A percentile compares a stretch with the other conserved stretches of the same genome.
Evolutionary conservation across 2,797 vertebrate species (phyloP).

Genomic region (Erethizon dorsatum): DNA sequence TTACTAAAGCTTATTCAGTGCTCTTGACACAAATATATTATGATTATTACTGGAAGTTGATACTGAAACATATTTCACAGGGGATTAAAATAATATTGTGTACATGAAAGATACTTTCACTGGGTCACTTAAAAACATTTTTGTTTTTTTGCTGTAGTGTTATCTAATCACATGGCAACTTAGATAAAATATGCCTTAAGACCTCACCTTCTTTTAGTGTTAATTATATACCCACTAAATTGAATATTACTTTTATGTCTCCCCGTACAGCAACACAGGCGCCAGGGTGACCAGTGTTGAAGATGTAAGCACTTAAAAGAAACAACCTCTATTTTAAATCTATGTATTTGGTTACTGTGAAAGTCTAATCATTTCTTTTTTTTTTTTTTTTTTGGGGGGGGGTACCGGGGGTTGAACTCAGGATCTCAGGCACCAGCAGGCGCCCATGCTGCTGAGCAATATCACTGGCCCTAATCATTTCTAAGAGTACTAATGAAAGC

Average conservation of each 20-base stretch:
- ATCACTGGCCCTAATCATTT: too few relatives aligned
- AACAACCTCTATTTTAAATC: constrained; percentile 7
- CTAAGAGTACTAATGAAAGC: neutral
- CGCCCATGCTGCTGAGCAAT: too few relatives aligned
- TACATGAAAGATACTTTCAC: neutral
- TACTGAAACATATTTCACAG: neutral
- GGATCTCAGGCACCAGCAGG: too few relatives aligned
- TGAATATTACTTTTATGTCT: neutral
- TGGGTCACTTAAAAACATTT: neutral
- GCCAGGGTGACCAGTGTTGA: neutral
- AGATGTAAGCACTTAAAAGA: neutral
- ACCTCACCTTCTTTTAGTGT: neutral
- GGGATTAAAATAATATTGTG: neutral
- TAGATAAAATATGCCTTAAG: constrained; percentile 26
- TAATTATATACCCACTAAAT: neutral
- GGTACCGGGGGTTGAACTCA: too few relatives aligned
- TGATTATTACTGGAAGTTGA: neutral
- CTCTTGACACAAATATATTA: neutral
- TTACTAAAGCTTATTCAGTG: neutral
- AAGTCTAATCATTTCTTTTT: neutral
- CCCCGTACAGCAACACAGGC: neutral
- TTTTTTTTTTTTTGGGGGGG: too few relatives aligned
- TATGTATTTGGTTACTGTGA: neutral
- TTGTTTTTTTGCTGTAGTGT: neutral
- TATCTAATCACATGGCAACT: neutral